Conservation (phyloP, 2,797 vertebrate species). For the Urosaurus nigricauda region DNA sequence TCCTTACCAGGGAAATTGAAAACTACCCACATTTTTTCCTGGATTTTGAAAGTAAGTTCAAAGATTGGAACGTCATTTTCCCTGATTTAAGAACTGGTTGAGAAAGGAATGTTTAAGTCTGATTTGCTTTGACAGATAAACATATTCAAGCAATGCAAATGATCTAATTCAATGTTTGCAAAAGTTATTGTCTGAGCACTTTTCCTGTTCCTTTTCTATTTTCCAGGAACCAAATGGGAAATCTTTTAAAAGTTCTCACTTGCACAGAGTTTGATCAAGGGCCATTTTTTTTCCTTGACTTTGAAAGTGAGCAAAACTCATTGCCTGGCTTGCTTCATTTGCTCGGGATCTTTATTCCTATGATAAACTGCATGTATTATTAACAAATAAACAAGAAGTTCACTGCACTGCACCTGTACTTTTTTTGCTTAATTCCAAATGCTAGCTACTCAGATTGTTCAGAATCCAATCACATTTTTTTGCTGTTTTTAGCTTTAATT, state of each 20-base stretch:
- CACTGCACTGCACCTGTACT: constrained; percentile 8
- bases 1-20: constrained; percentile 99
- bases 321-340: constrained; percentile 76
- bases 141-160: constrained; percentile 61
- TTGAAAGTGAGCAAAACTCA: constrained; percentile 92
- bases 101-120: constrained; percentile 53
- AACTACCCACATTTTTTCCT: constrained; percentile 99
- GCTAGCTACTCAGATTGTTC: neutral
- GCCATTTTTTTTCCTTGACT: constrained; percentile 96
- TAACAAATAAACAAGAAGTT: constrained; percentile 37
- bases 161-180: constrained; percentile 63
- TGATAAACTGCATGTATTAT: constrained; percentile 67
- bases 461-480: neutral
- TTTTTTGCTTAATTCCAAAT: neutral
- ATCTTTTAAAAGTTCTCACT: constrained; percentile 94
- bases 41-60: constrained; percentile 99
- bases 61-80: constrained; percentile 60
- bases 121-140: constrained; percentile 57
- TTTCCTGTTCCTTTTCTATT: constrained; percentile 76
- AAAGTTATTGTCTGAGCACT: constrained; percentile 71
- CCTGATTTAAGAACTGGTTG: constrained; percentile 60
- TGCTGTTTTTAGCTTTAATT: neutral
- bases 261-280: constrained; percentile 96
- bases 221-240: constrained; percentile 92
- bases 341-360: constrained; percentile 66